These are phyloP conservation scores for Scaptomyza reducta DNA, from an alignment of 2,888 invertebrate genomes.

Conservation along the genomic window DNA sequence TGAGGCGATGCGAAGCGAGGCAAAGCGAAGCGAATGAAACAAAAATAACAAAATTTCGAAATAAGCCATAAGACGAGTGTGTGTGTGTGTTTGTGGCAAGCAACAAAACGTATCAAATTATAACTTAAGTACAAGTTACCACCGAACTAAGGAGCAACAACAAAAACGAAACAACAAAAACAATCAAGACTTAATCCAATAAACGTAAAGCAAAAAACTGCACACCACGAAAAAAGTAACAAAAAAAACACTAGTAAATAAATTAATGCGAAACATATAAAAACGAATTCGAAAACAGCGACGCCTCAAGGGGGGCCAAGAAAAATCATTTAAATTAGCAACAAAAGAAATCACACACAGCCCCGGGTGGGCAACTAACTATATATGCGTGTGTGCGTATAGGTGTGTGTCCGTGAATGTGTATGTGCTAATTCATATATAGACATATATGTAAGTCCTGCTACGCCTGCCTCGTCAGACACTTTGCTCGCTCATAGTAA, in stretches of 20 bases:
- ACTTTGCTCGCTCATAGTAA: conserved; percentile 27
- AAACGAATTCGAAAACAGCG: conserved; percentile 48
- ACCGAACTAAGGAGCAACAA: conserved; percentile 59
- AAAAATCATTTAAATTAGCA: conserved; percentile 70
- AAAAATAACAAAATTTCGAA: conserved; percentile 52
- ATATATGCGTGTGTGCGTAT: conserved; percentile 5
- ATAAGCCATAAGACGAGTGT: conserved; percentile 55
- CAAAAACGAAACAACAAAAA: conserved; percentile 44
- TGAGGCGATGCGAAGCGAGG: conserved; percentile 38
- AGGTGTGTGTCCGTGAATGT: conserved; percentile 2
- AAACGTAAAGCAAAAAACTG: conserved; percentile 25
- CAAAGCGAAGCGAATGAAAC: conserved; percentile 32
- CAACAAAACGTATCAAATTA: conserved; percentile 71
- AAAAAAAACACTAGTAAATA: conserved; percentile 31
- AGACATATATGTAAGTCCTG: conserved; percentile 27
- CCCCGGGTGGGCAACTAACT: conserved; percentile 14
- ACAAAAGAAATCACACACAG: conserved; percentile 28
- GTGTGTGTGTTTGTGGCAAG: conserved; percentile 18
- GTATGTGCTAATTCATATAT: conserved; percentile 18
- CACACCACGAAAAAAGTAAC: conserved; percentile 12
- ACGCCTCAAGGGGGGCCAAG: conserved; percentile 33
- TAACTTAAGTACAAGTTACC: conserved; percentile 67
- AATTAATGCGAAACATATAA: conserved; percentile 46
- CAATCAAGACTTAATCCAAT: conserved; percentile 32
- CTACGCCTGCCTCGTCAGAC: conserved; percentile 17